Conservation (phyloP, 2,113 vertebrate genomes). For the Podiceps cristatus region DNA sequence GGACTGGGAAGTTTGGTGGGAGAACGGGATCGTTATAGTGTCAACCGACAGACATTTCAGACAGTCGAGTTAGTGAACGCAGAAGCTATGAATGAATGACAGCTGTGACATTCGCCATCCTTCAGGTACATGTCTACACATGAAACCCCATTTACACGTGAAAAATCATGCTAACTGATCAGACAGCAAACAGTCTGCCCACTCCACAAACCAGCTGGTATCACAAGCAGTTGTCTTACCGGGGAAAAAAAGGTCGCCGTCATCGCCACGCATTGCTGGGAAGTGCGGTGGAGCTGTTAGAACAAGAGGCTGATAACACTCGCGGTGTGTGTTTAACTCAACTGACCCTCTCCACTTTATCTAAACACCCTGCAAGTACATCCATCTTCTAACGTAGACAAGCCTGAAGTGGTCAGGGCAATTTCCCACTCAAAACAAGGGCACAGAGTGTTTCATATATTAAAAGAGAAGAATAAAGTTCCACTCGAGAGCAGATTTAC, state of each 20-base stretch:
- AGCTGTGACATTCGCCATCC: background rate
- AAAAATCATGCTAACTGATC: background rate
- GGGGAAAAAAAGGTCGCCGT: background rate
- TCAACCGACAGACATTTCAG: background rate
- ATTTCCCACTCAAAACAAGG: background rate
- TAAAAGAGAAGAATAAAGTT: background rate
- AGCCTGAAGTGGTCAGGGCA: background rate
- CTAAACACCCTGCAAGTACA: background rate
- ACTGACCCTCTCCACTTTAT: background rate
- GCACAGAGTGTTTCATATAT: background rate
- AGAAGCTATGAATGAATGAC: accelerated
- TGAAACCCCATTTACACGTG: accelerated
- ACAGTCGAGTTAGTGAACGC: accelerated
- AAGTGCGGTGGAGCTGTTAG: background rate
- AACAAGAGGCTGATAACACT: background rate
- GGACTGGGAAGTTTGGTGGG: background rate
- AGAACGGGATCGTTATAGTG: accelerated
- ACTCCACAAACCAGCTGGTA: background rate
- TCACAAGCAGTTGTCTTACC: background rate
- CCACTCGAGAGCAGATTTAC: background rate
- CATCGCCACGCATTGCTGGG: background rate
- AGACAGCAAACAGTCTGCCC: background rate
- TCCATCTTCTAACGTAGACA: background rate
- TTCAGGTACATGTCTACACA: accelerated
- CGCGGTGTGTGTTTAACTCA: background rate